Evolutionary conservation across 2,888 invertebrate species (phyloP).

Genomic region (Anthrax anthrax): DNA sequence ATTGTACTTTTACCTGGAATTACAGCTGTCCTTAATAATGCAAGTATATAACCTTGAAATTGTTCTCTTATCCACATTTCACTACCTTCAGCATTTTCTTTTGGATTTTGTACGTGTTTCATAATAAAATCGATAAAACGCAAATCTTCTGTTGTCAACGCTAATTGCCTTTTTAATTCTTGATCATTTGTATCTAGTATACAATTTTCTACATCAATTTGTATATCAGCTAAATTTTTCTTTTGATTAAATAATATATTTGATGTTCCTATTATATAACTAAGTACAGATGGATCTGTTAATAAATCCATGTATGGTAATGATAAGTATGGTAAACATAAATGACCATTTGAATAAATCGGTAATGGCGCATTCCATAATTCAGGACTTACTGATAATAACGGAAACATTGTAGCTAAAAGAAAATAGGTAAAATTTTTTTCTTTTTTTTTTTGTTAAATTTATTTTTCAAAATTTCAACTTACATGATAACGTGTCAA

Average conservation of each 20-base stretch:
- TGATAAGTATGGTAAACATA: conserved; percentile 91
- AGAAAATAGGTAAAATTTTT: not conserved
- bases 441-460: not conserved
- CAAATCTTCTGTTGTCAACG: conserved; percentile 85
- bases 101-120: conserved; percentile 50
- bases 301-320: conserved; percentile 88
- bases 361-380: conserved; percentile 77
- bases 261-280: conserved; percentile 89
- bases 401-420: conserved; percentile 22
- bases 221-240: conserved; percentile 77
- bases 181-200: conserved; percentile 69
- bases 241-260: conserved; percentile 97
- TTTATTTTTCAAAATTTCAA: not conserved
- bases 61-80: conserved; percentile 95
- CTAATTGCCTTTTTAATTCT: conserved; percentile 66
- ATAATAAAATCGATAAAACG: conserved; percentile 91
- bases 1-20: conserved; percentile 43
- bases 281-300: conserved; percentile 70
- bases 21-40: conserved; percentile 64
- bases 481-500: conserved; percentile 43
- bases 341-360: conserved; percentile 78
- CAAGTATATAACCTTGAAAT: conserved; percentile 73
- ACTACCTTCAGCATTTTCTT: conserved; percentile 73
- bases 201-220: conserved; percentile 77
- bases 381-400: conserved; percentile 28